phyloP scores from a whole-genome alignment of 2,888 invertebrate genomes.

The Priapulus caudatus region DNA sequence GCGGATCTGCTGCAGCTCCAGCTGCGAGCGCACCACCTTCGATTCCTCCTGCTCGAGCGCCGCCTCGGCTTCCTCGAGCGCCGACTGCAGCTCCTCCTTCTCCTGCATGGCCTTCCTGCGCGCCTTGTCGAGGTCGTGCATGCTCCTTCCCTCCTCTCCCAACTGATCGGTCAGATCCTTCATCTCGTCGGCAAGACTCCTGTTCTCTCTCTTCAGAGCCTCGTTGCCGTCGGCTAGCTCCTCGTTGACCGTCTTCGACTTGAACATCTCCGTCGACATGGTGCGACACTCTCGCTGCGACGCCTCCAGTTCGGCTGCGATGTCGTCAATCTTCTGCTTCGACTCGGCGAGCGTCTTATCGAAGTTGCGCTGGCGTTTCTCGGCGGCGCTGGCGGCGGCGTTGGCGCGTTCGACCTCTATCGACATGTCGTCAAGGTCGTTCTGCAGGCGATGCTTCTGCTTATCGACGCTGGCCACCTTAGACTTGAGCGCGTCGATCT shows the following conservation, averaged over 20 bases:
- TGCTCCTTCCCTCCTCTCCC: slow-evolving; percentile 98
- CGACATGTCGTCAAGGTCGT: slow-evolving; percentile 86
- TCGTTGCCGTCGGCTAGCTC: slow-evolving; percentile 95
- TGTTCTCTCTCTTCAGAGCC: slow-evolving; percentile 96
- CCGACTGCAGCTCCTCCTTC: slow-evolving; percentile 98
- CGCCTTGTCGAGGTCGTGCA: slow-evolving; percentile 97
- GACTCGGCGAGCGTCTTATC: slow-evolving; percentile 99
- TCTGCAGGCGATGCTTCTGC: slow-evolving; percentile 90
- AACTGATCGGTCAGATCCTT: slow-evolving; percentile 99
- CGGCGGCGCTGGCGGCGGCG: slow-evolving; percentile 85
- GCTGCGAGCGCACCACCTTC: slow-evolving; percentile 83
- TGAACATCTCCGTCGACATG: slow-evolving; percentile 98
- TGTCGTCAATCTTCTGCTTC: slow-evolving; percentile 96
- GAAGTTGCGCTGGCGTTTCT: slow-evolving; percentile 99
- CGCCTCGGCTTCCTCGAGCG: slow-evolving; percentile 96
- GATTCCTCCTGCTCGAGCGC: slow-evolving; percentile 99
- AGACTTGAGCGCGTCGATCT: slow-evolving; percentile 92
- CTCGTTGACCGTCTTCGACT: slow-evolving; percentile 89
- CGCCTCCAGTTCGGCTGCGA: slow-evolving; percentile 92
- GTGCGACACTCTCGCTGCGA: slow-evolving; percentile 99
- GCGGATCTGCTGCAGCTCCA: slow-evolving; percentile 94
- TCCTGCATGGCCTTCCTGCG: slow-evolving; percentile 97
- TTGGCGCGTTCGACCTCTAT: neutral
- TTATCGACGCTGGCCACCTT: slow-evolving; percentile 94
- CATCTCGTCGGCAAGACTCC: slow-evolving; percentile 94